Base-by-base conservation (phyloP, 2,113 vertebrate genomes). In the Scortum barcoo region DNA sequence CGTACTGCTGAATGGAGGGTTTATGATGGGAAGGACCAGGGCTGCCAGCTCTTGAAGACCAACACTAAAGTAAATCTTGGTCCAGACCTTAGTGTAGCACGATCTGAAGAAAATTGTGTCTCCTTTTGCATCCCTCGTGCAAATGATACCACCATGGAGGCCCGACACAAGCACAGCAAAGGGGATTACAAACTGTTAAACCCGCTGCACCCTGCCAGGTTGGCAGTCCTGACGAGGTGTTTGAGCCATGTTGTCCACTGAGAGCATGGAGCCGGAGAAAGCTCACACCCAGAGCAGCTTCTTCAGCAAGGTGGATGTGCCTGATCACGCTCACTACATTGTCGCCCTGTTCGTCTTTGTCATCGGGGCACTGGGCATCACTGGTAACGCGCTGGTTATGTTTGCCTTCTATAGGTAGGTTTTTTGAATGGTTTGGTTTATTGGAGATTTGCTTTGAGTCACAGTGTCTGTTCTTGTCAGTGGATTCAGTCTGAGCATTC, bases 321-420 rank as follows among this genome's bases (percentile, higher is more conserved):
- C 98, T 0, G 96, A 96, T 76, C 96, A 98, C 6, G 97, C 90
- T 72, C 97, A 99, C 89, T 97, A 98, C 66, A 93, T 94, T 0
- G 93, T 97, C 48, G 97, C 97, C 80, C 61, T 91, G 0, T 95
- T 97, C 63, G 95, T 99, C 90, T 93, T 97, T 22, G 90, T 96
- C 51, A 97, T 98, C 74, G 97, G 97, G 16, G 90, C 95, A 28
- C 95, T 96, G 7, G 98, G 97, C 83, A 93, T 96, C 61, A 86
- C 97, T 46, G 98, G 97, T 42, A 99, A 99, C 19, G 94, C 96
- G 16, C 92, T 97, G 38, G 97, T 99, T 92, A 97, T 99, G 93
- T 98, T 97, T 16, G 96, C 96, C 70, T 97, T 99, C 92, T 97
- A 95, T 94, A 98, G 97, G 98, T 99, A 93, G 50, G 91, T 90